Conservation (phyloP, 2,888 invertebrate genomes). For the Tetramorium bicarinatum region DNA sequence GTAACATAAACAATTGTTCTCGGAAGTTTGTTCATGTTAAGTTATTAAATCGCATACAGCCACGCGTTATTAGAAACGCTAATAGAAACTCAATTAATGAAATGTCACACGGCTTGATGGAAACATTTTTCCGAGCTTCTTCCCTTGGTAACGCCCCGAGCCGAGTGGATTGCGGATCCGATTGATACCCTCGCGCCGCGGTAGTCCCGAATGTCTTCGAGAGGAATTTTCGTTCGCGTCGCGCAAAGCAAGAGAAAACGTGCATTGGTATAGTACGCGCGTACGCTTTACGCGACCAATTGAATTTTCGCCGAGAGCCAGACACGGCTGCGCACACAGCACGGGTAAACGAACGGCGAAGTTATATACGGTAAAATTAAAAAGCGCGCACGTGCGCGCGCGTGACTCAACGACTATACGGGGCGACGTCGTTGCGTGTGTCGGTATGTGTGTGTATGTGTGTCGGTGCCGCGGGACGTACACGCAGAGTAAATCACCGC, state of each 20-base stretch:
- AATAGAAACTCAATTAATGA: slow-evolving; percentile 28
- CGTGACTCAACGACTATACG: slow-evolving; percentile 41
- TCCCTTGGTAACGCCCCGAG: not conserved
- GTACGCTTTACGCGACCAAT: slow-evolving; percentile 57
- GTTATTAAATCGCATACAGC: slow-evolving; percentile 23
- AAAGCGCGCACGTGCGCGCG: slow-evolving; percentile 54
- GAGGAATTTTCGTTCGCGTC: slow-evolving; percentile 42
- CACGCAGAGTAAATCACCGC: slow-evolving; percentile 43
- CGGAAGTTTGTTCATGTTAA: not conserved
- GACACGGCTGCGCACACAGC: slow-evolving; percentile 56
- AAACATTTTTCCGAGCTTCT: slow-evolving; percentile 13
- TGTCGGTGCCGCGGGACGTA: not conserved
- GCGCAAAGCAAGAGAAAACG: slow-evolving; percentile 46
- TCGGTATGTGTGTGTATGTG: not conserved
- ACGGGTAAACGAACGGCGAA: slow-evolving; percentile 54
- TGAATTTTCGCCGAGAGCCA: slow-evolving; percentile 57
- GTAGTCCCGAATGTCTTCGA: slow-evolving; percentile 33
- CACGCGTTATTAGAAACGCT: not conserved
- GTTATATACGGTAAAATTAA: slow-evolving; percentile 58
- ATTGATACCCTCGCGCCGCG: slow-evolving; percentile 4
- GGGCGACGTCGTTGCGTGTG: slow-evolving; percentile 22
- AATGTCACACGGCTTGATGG: slow-evolving; percentile 10
- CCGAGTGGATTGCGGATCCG: not conserved
- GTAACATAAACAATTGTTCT: not conserved
- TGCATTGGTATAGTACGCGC: slow-evolving; percentile 39